Evolutionary conservation across 1,140 invertebrate species (phyloP), one percentile per base, ranked within the genome.

Genomic region (Bombus pyrosoma): DNA sequence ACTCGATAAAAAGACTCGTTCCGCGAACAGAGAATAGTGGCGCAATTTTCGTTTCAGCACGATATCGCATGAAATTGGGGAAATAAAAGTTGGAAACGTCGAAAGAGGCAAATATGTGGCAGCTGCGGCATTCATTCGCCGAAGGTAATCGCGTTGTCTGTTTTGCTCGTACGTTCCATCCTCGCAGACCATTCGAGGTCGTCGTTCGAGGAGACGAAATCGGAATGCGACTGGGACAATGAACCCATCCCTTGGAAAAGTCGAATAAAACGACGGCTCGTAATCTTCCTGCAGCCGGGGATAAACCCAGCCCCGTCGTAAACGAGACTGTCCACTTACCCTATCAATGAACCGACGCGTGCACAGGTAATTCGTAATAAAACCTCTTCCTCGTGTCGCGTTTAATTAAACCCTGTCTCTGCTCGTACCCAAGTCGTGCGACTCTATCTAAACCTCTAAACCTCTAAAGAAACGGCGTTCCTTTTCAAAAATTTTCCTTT

Each of bases 61-160:
- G 62, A 43, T 66, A 43, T 34, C 62, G 39, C 34, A 18, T 39
- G 39, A 68, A 64, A 79, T 64, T 41, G 32, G 39, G 59, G 77
- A 34, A 79, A 43, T 43, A 79, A 43, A 64, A 39, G 39, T 9
- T 13, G 18, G 37, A 25, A 66, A 41, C 9, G 59, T 78, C 2
- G 57, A 64, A 62, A 78, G 57, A 28, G 37, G 37, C 18, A 9
- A 75, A 34, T 37, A 64, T 64, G 39, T 43, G 76, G n/a, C 76
- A 78, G 76, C 59, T 78, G 76, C n/a, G 59, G 32, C 8, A 43
- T 32, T 41, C 57, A 64, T 41, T 78, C 47, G 47, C 18, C 47
- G 18, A 53, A 18, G 47, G 47, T 53, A 53, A 53, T 53, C 39
- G 39, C 76, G 39, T 66, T 66, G 8, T 78, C 62, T 66, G 76